Percentiles rank a stretch among this genome's conserved stretches.
Conservation (phyloP, 2,888 invertebrate genomes). For the Cryptosula pallasiana region DNA sequence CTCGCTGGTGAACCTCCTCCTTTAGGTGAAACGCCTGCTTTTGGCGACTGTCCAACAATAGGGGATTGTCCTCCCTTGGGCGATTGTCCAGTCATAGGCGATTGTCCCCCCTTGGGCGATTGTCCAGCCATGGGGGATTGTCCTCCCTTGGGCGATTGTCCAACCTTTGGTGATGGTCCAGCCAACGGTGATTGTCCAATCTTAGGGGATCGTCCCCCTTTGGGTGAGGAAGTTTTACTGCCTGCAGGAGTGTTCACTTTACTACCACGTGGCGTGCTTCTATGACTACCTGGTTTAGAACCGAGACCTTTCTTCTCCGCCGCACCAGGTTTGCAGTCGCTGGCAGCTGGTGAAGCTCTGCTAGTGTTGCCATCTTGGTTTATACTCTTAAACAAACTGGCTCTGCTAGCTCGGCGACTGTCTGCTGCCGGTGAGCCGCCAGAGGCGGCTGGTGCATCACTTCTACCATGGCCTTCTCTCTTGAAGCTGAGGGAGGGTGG, state of each 20-base stretch:
- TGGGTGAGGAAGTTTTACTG: neutral
- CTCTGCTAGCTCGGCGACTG: conserved; percentile 9
- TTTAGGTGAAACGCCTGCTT: neutral
- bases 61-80: neutral
- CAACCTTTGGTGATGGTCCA: neutral
- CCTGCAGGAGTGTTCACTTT: neutral
- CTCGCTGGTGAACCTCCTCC: neutral
- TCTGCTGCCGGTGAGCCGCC: neutral
- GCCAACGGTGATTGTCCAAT: neutral
- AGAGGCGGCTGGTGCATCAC: neutral
- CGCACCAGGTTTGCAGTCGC: neutral
- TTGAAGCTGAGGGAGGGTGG: conserved; percentile 39
- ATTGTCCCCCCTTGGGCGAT: neutral
- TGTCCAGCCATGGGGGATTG: neutral
- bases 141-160: neutral
- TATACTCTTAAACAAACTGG: conserved; percentile 21
- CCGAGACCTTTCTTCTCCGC: neutral
- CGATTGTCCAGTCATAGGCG: neutral
- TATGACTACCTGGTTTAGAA: neutral
- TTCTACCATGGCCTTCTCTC: conserved; percentile 29
- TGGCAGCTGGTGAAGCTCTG: neutral
- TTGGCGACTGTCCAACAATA: neutral
- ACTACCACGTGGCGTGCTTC: neutral
- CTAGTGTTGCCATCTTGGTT: conserved; percentile 4
- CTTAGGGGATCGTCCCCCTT: neutral